phyloP scores from a whole-genome alignment of 37 sponge, comb jelly and placozoan species.

The Chondrilla cf. caribensis region DNA sequence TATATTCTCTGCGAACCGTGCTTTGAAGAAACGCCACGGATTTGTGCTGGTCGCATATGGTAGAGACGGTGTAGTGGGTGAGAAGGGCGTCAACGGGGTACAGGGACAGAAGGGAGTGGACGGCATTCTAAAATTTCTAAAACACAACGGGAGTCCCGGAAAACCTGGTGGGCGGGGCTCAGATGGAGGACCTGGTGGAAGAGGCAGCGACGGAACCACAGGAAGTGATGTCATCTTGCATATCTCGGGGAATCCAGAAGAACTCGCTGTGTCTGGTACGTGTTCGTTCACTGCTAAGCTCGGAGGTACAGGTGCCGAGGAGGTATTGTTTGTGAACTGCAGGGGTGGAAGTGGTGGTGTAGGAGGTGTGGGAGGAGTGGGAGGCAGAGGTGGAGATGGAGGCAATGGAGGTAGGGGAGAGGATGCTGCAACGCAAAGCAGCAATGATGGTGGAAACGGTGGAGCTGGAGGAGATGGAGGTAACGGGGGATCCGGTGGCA shows the following conservation, averaged over 20 bases:
- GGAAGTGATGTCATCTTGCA: conserved; percentile 62
- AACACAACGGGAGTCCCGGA: neutral
- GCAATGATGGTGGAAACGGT: neutral
- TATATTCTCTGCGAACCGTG: neutral
- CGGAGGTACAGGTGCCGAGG: conserved; percentile 61
- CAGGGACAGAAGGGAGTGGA: neutral
- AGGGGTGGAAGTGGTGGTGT: conserved; percentile 47
- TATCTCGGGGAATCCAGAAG: conserved; percentile 51
- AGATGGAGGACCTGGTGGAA: conserved; percentile 26
- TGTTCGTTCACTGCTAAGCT: conserved; percentile 37
- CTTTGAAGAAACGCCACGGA: neutral
- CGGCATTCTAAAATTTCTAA: conserved; percentile 21
- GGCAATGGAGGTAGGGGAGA: conserved; percentile 52
- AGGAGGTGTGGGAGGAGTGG: conserved; percentile 31
- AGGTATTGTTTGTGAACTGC: conserved; percentile 61
- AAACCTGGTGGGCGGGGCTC: conserved; percentile 33
- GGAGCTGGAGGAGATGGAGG: conserved; percentile 20
- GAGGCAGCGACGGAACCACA: conserved; percentile 59
- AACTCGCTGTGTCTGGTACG: conserved; percentile 51
- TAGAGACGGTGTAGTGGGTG: neutral
- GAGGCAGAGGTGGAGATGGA: conserved; percentile 40
- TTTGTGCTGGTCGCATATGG: neutral
- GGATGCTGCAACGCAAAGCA: neutral
- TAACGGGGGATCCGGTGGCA: conserved; percentile 24
- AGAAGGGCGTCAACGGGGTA: conserved; percentile 21